Base-by-base conservation (phyloP, 2,888 invertebrate genomes). In the Alsophila aescularia region DNA sequence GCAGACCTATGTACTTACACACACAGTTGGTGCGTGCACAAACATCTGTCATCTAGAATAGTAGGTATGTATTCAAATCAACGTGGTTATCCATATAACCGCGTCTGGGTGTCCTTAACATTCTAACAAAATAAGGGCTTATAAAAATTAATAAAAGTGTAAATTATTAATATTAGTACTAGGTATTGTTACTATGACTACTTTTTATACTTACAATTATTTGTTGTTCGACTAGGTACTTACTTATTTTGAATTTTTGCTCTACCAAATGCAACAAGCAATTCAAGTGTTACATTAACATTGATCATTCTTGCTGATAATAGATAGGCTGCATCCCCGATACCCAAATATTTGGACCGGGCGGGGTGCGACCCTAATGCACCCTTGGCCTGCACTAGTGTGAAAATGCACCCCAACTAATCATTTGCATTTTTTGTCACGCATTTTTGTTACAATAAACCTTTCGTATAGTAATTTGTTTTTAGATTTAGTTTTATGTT, bases 391-490 rank as follows among this genome's bases (percentile, higher is more conserved):
- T 72, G 45, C 73, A 63, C 56, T 58, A 65, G 72, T 71, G 72
- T 77, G 75, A 85, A 85, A 81, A 79, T 80, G 81, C 74, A 81
- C 83, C 85, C 85, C 67, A 75, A 69, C 72, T 75, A 77, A 83
- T 81, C 76, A 83, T 79, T 81, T 79, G 81, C 83, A 85, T 77
- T 79, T 54, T 81, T 77, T 73, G 76, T 67, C 72, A 77, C 79
- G 76, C 78, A 70, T 75, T 77, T 76, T 72, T 70, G 64, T 73
- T 63, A 71, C 75, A 70, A 70, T 72, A 64, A 60, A 60, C 55
- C 59, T 59, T 52, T 56, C 55, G 69, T 69, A 69, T 62, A 67
- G 60, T 65, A 62, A 62, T 53, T 63, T 62, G 53, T 65, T 66
- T 56, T 58, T 45, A 47, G 55, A 57, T 60, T 58, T 58, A 50